Percentiles rank a stretch among this genome's conserved stretches.
Conservation (phyloP, 1,140 invertebrate species). For the Sycophila sp. region DNA sequence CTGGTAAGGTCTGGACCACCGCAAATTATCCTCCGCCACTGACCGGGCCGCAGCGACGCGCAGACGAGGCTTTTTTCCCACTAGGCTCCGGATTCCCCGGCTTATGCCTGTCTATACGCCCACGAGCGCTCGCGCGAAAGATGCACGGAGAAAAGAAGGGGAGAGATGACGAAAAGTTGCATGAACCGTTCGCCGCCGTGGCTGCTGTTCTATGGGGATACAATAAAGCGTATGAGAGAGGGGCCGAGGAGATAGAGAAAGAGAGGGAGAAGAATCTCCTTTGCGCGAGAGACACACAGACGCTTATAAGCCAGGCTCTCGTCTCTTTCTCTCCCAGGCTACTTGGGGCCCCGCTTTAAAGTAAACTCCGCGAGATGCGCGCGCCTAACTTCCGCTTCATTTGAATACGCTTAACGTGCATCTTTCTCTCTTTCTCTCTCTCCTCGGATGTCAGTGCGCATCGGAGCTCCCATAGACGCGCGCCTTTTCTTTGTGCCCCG, state of each 20-base stretch:
- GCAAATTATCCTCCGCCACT: constrained; percentile 44
- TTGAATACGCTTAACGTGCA: constrained; percentile 29
- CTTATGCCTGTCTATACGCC: background rate
- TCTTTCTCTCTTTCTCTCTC: background rate
- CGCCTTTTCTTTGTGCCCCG: background rate
- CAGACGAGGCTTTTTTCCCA: constrained; percentile 23
- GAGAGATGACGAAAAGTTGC: too few relatives aligned
- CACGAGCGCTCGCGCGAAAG: background rate
- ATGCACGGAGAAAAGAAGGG: background rate
- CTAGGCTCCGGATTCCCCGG: background rate
- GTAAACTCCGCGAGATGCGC: constrained; percentile 25
- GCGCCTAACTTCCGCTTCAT: constrained; percentile 36
- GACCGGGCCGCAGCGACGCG: constrained; percentile 18
- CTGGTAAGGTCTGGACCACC: too few relatives aligned
- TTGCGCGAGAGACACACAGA: too few relatives aligned
- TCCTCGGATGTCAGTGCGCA: constrained; percentile 8
- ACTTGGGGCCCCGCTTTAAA: background rate
- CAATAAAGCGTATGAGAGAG: constrained; percentile 6
- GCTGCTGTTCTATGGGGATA: constrained; percentile 8
- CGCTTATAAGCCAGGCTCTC: too few relatives aligned
- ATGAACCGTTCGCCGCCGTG: too few relatives aligned
- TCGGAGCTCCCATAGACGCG: background rate
- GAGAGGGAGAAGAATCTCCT: constrained; percentile 2
- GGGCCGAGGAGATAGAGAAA: background rate
- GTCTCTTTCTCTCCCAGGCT: background rate